Conservation (phyloP, 2,888 invertebrate species). For the Congeria kusceri region DNA sequence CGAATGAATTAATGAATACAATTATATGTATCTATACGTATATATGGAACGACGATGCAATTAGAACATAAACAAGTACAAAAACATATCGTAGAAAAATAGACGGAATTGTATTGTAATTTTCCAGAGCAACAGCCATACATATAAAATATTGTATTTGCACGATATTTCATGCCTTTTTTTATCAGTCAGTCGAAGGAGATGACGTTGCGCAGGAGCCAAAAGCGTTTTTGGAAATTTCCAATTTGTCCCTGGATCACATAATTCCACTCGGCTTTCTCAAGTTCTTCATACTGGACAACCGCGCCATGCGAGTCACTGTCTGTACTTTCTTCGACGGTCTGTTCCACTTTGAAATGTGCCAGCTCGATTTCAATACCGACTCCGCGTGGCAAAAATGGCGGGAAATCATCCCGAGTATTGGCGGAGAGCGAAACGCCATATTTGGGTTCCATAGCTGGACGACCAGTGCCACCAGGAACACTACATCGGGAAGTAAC, state of each 20-base stretch:
- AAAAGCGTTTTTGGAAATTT: not conserved
- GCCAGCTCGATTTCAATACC: slow-evolving; percentile 18
- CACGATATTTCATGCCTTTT: no score
- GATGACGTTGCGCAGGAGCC: not conserved
- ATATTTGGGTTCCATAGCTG: not conserved
- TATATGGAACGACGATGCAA: no score
- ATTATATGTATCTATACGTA: no score
- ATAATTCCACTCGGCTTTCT: slow-evolving; percentile 33
- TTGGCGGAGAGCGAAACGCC: not conserved
- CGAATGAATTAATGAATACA: no score
- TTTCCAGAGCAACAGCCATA: no score
- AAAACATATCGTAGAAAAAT: no score
- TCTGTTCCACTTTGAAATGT: slow-evolving; percentile 45
- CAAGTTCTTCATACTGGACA: slow-evolving; percentile 39
- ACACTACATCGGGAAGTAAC: not conserved
- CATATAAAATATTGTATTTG: no score
- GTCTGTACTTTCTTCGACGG: slow-evolving; percentile 26
- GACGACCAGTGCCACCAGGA: not conserved
- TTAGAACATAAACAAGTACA: no score
- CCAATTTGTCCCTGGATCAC: slow-evolving; percentile 20
- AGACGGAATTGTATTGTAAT: no score
- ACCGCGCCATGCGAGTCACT: slow-evolving; percentile 29
- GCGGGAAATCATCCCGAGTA: slow-evolving; percentile 15
- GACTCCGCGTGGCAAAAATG: slow-evolving; percentile 32
- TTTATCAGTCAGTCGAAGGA: no score